Conservation (phyloP, 2,797 vertebrate genomes). For the Cirrhinus mrigala region DNA sequence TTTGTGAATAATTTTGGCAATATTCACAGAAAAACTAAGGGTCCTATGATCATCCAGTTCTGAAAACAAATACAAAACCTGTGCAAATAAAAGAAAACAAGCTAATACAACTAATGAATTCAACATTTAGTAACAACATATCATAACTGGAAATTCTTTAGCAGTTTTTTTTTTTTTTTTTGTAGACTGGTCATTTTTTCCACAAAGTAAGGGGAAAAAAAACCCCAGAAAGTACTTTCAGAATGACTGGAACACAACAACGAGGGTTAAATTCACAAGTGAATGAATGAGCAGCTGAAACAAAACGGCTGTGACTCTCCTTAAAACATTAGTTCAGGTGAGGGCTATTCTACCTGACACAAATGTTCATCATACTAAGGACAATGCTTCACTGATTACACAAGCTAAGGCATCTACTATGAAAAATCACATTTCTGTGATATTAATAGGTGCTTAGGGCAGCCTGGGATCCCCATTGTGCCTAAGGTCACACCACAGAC, state of each 20-base stretch:
- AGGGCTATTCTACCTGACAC: slow-evolving; percentile 43
- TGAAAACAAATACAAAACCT: neutral
- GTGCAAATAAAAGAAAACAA: too few species aligned
- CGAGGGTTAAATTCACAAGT: neutral
- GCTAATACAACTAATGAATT: neutral
- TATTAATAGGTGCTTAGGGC: slow-evolving; percentile 55
- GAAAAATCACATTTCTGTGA: slow-evolving; percentile 44
- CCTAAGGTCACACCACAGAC: slow-evolving; percentile 62
- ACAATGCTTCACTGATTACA: slow-evolving; percentile 47
- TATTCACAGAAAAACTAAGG: neutral
- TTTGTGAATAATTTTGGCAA: neutral
- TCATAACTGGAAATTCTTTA: neutral
- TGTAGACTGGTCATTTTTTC: neutral
- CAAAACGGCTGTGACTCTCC: slow-evolving; percentile 17
- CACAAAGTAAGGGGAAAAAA: neutral
- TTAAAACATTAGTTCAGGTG: slow-evolving; percentile 15
- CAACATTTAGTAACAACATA: neutral
- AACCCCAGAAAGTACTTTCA: neutral
- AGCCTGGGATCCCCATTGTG: slow-evolving; percentile 27
- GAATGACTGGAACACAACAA: neutral
- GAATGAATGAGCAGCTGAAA: slow-evolving; percentile 19
- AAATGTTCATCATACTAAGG: slow-evolving; percentile 38
- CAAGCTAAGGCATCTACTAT: slow-evolving; percentile 44
- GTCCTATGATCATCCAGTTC: neutral
- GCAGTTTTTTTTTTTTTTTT: neutral